Percentiles rank a stretch among this genome's conserved stretches.
Conservation (phyloP, 2,113 vertebrate genomes). For the Aplodontia rufa region DNA sequence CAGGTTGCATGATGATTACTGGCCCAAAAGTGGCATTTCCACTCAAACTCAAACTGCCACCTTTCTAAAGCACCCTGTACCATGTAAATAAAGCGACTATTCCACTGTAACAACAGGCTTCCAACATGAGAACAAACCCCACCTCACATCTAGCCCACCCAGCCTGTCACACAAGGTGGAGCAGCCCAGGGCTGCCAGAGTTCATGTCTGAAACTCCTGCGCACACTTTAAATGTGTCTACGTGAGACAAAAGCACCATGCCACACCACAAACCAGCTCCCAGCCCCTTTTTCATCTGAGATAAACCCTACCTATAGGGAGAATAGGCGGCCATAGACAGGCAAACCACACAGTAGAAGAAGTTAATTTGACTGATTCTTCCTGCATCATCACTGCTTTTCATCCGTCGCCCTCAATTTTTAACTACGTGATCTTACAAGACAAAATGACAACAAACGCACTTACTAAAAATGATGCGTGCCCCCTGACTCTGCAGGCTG, state of each 20-base stretch:
- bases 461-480: not conserved
- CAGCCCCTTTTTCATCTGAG: not conserved
- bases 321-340: fast-evolving
- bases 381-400: fast-evolving
- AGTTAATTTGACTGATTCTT: not conserved
- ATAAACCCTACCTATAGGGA: too few relatives aligned
- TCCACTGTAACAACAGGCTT: not conserved
- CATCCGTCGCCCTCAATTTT: fast-evolving
- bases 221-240: fast-evolving
- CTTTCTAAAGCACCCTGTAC: not conserved
- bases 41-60: not conserved
- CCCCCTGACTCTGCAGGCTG: not conserved
- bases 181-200: fast-evolving
- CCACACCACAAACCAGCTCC: fast-evolving
- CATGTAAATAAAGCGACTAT: not conserved
- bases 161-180: fast-evolving
- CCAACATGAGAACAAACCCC: not conserved
- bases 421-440: not conserved
- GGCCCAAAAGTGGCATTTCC: not conserved
- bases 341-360: not conserved
- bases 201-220: fast-evolving
- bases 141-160: fast-evolving
- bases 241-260: fast-evolving
- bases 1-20: fast-evolving
- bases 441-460: not conserved